Percentiles rank a stretch among this genome's conserved stretches.
phyloP scores from a whole-genome alignment of 2,113 vertebrate genomes.

The Eublepharis macularius region DNA sequence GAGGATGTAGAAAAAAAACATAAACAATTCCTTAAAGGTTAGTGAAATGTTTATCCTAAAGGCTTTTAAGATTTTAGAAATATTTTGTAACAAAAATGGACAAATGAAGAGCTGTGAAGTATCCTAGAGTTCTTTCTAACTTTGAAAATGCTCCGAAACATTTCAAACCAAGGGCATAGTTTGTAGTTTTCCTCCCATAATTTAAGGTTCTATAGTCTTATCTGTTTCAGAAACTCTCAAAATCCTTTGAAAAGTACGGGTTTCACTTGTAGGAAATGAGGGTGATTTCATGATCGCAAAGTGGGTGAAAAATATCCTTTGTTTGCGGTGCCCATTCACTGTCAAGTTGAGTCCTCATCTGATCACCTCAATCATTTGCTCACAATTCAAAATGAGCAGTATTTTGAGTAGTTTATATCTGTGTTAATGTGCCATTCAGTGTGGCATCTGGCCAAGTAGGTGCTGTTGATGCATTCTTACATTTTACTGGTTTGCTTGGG shows the following conservation, averaged over 20 bases:
- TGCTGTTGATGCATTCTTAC: no score
- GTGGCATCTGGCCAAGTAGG: no score
- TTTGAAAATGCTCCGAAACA: background rate
- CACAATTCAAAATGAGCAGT: no score
- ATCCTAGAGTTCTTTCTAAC: slow-evolving; percentile 4
- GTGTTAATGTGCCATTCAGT: no score
- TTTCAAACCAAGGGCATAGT: background rate
- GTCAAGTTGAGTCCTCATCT: no score
- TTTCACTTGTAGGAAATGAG: background rate
- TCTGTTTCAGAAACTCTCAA: background rate
- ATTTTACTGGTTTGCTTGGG: no score
- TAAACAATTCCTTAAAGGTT: slow-evolving; percentile 13
- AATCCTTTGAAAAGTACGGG: background rate
- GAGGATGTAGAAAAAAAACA: slow-evolving; percentile 6
- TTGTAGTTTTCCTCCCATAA: slow-evolving; percentile 10
- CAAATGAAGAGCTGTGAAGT: background rate
- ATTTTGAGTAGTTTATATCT: no score
- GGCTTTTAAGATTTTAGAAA: background rate
- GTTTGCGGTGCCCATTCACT: no score
- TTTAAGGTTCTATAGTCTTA: slow-evolving; percentile 16
- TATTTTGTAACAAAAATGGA: background rate
- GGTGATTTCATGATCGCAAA: no score
- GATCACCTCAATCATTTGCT: no score
- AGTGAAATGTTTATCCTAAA: background rate
- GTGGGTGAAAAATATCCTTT: no score